Evolutionary conservation across 92 coral and sea anemone genomes (phyloP).

Genomic region (Epizoanthus illoricatus): DNA sequence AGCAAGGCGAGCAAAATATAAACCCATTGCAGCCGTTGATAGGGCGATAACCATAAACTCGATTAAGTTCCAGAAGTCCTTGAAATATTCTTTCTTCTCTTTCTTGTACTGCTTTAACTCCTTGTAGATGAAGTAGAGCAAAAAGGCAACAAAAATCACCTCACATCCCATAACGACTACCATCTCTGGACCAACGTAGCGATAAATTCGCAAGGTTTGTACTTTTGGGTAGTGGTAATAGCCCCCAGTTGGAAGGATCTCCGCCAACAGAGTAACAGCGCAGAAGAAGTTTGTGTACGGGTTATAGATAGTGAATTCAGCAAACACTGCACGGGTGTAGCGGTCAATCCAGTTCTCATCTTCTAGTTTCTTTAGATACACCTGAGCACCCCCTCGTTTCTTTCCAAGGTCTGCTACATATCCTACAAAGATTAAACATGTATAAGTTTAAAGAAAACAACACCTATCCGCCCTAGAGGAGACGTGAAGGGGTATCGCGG

Average conservation of each 20-base stretch:
- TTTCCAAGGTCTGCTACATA: constrained; percentile 80
- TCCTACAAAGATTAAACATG: constrained; percentile 45
- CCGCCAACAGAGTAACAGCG: constrained; percentile 70
- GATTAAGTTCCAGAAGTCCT: constrained; percentile 81
- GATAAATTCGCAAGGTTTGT: constrained; percentile 76
- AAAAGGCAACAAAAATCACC: constrained; percentile 66
- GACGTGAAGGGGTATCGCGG: no score
- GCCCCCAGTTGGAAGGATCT: constrained; percentile 77
- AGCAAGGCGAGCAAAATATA: constrained; percentile 50
- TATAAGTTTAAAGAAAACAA: not conserved
- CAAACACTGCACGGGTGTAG: constrained; percentile 78
- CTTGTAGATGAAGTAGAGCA: constrained; percentile 74
- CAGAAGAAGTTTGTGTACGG: constrained; percentile 84
- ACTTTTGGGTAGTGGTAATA: constrained; percentile 69
- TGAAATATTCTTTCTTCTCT: constrained; percentile 66
- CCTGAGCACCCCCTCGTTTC: constrained; percentile 43
- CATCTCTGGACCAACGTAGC: constrained; percentile 91
- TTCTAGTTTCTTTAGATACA: constrained; percentile 30
- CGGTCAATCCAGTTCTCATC: constrained; percentile 70
- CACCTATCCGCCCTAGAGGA: not conserved
- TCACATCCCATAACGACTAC: constrained; percentile 89
- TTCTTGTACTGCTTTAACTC: constrained; percentile 61
- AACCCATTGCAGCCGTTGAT: constrained; percentile 54
- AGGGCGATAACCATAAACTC: constrained; percentile 80
- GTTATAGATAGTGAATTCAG: constrained; percentile 82